A percentile compares a stretch with the other conserved stretches of the same genome.
Evolutionary conservation across 2,113 vertebrate genomes (phyloP).

Genomic region (Paramormyrops kingsleyae): DNA sequence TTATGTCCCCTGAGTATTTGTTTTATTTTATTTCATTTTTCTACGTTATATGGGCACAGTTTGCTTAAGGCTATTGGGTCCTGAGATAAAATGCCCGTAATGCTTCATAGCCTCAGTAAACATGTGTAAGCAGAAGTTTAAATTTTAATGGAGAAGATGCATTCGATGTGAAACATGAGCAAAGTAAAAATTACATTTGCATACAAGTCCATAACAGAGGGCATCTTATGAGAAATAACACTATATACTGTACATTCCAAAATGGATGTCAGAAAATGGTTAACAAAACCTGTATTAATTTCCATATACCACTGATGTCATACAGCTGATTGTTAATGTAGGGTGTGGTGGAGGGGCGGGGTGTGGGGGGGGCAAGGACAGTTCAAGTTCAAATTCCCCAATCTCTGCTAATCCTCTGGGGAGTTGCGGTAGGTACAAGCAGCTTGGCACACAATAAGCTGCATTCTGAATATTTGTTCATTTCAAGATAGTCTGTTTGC

Average conservation of each 20-base stretch:
- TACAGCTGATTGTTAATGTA: background rate
- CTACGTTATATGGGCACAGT: background rate
- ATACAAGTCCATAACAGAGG: background rate
- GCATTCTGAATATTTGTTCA: background rate
- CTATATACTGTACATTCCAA: background rate
- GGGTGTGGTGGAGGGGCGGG: background rate
- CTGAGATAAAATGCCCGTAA: background rate
- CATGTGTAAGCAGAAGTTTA: background rate
- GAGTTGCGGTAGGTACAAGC: background rate
- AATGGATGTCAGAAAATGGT: background rate
- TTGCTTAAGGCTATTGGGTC: background rate
- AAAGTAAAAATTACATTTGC: background rate
- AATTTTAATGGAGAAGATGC: background rate
- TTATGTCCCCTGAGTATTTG: background rate
- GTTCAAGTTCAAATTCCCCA: slow-evolving; percentile 4
- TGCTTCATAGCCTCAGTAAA: background rate
- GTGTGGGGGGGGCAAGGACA: background rate
- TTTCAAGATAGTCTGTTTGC: background rate
- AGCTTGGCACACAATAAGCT: background rate
- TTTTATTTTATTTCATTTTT: background rate
- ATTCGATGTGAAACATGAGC: background rate
- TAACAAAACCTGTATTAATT: background rate
- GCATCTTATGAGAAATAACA: background rate
- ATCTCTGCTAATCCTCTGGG: background rate
- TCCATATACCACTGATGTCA: background rate